Base-by-base conservation (phyloP, 1,140 invertebrate species). In the Habropoda laboriosa region DNA sequence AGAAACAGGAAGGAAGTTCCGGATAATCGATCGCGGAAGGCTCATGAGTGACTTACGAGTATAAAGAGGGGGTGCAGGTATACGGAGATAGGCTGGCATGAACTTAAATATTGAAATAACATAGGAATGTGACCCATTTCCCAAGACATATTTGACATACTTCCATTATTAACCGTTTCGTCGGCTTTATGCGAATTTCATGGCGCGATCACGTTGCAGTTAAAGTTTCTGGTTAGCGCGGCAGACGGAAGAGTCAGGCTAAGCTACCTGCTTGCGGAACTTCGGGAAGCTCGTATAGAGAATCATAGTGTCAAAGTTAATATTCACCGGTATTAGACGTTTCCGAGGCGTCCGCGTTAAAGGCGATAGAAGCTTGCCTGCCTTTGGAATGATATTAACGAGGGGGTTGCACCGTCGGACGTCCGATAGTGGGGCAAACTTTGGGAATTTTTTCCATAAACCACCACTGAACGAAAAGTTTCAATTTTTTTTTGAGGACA, bases 91-190 rank as follows among this genome's bases (percentile, higher is more conserved):
- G 35, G 6, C 10, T 10, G 35, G 21, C 13, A 38, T 30, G 4
- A n/a, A 49, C 16, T 60, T 70, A 47, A 77, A 60, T 70, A 74
- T 83, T 58, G 82, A 21, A 35, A 47, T 68, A 66, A 63, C 47
- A 32, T 10, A 49, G 80, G 63, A 79, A 67, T 73, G 74, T 45
- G 75, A 73, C 80, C 74, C 49, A 47, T 78, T 77, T 82, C 57
- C 35, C 42, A 45, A n/a, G 21, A 30, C 38, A 51, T 61, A 53
- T 80, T 78, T 70, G 80, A 78, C 67, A 68, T 63, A 68, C 27
- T 79, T 70, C 42, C 75, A 30, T 45, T 64, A 72, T 66, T 77
- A 82, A 82, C 21, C 63, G 47, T 55, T 45, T 51, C 40, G n/a
- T 30, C 40, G 68, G 18, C 51, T 47, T 83, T 72, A 53, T 27